Evolutionary conservation across 2,888 invertebrate species (phyloP), one percentile per base, ranked within the genome.

Genomic region (Danaus chrysippus): DNA sequence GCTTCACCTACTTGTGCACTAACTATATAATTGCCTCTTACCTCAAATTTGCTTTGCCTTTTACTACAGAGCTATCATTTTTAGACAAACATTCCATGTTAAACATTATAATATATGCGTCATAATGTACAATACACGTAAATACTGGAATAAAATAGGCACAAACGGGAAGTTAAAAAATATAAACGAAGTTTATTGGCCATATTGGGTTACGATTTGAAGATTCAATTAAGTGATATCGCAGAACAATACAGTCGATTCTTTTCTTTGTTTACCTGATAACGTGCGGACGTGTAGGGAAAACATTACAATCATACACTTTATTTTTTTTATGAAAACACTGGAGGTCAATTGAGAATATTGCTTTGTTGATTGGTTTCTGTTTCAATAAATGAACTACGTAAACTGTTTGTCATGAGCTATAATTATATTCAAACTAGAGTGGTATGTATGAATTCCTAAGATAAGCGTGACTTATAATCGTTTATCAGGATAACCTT

Each of bases 201-300:
- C 58, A 62, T 64, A 53, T 75, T 80, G 78, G 79, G 80, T 79
- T 82, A 78, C 77, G 71, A 73, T 78, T 75, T 81, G 76, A 78
- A 87, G 86, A 87, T 89, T 86, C 81, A 84, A 86, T 87, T 86
- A 81, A 73, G 72, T 79, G 87, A 88, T 87, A 87, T 77, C 77
- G 71, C 69, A 77, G 76, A 86, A 87, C 86, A 87, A 86, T 84
- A 80, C 82, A 78, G 80, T 78, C 79, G 77, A 78, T 68, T 66
- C 59, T 69, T 80, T 81, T 81, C 83, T 84, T 86, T 86, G 85
- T 84, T 82, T 83, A 79, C 77, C 71, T 73, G 77, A 78, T 77
- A 71, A 72, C 70, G 70, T 34, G 70, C 68, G 64, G 66, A 75
- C 76, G 77, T 76, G 77, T 78, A 80, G 78, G 77, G 76, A 81